Percentiles rank a stretch among this genome's conserved stretches.
These are phyloP conservation scores for Xanthia icteritia DNA, from an alignment of 2,888 invertebrate genomes.

Conservation along the genomic window DNA sequence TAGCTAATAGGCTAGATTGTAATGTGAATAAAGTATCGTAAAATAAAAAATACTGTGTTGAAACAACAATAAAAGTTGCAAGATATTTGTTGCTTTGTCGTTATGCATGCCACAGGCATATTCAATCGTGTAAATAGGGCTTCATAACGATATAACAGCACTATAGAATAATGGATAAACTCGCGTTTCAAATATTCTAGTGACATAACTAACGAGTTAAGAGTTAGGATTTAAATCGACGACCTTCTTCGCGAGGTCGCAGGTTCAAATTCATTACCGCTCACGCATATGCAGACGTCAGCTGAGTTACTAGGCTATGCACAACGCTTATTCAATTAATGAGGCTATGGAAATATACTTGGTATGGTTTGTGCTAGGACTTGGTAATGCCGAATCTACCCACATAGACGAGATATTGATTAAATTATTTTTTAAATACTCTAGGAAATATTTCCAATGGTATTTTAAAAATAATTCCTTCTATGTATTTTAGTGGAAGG, in stretches of 20 bases:
- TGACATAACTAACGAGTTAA: constrained; percentile 30
- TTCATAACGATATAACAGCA: background rate
- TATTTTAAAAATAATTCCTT: too few species aligned
- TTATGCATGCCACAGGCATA: too few species aligned
- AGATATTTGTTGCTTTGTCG: too few species aligned
- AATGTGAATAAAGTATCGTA: too few species aligned
- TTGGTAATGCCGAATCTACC: background rate
- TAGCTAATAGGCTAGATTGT: too few species aligned
- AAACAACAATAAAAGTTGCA: too few species aligned
- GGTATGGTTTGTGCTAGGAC: constrained; percentile 5
- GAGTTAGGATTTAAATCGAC: constrained; percentile 43
- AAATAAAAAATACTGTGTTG: too few species aligned
- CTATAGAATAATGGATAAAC: constrained; percentile 3
- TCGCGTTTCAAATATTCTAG: background rate
- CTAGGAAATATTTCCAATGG: too few species aligned
- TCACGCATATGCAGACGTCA: constrained; percentile 53
- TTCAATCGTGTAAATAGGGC: too few species aligned
- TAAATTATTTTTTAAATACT: background rate
- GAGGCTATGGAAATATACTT: constrained; percentile 17
- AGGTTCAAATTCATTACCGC: constrained; percentile 65
- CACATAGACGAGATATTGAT: constrained; percentile 36
- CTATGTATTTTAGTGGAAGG: background rate
- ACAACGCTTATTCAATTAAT: constrained; percentile 54
- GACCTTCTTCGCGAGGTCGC: constrained; percentile 63
- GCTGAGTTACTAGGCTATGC: constrained; percentile 41